Base-by-base conservation (phyloP, 2,113 vertebrate species). In the Garra rufa region DNA sequence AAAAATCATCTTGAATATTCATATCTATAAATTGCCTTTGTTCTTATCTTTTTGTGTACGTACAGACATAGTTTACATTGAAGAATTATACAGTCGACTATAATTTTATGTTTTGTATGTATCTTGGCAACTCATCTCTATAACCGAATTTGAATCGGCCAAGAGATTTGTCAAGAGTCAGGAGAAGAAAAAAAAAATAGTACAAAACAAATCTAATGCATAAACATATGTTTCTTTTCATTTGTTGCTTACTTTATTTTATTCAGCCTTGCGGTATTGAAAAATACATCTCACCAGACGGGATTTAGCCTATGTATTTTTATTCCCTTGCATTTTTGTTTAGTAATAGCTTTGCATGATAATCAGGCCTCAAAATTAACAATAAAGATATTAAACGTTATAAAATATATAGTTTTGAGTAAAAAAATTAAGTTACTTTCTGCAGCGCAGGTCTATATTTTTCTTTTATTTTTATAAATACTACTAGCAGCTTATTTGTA, bases 41-140 rank as follows among this genome's bases (percentile, higher is more conserved):
- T 43, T 4, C 46, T 24, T 28, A 21, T 14, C 48, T 41, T 79
- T 59, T 74, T 44, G 34, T n/a, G 15, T 67, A 44, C n/a, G 71
- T 59, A 59, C 43, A 69, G 30, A 14, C 13, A 8, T 59, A 14
- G 59, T 59, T 43, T 77, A 59, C 8, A 78, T 9, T 78, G 38
- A 78, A 43, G 3, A 14, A 44, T 78, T 26, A 6, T 9, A 43
- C 9, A 26, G 38, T 44, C 14, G 5, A 10, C n/a, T 43, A 43
- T 43, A 14, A 15, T 77, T 78, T 78, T 76, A 26, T 76, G 69
- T 44, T 59, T 77, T 59, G 52, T 38, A 24, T 34, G 28, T 55
- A 77, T 75, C 73, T 75, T 50, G 26, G 44, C 52, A 59, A 15
- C 6, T 59, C 52, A 41, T 77, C 11, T 59, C 52, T 59, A 14